A percentile compares a stretch with the other conserved stretches of the same genome.
Conservation (phyloP, 92 coral and sea anemone species). For the Isaurus tuberculatus region DNA sequence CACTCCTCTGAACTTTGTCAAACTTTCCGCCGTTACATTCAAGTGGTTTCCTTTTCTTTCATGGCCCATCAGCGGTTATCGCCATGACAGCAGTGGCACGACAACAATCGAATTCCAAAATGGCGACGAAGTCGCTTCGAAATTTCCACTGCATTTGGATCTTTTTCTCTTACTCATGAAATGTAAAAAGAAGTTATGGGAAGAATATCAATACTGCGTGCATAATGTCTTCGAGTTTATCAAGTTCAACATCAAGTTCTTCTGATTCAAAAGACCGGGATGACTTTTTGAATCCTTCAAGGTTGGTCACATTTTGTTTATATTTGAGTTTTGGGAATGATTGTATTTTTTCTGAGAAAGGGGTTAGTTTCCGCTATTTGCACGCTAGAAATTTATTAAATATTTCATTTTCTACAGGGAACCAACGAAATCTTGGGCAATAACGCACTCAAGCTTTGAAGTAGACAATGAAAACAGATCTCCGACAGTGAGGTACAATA, state of each 20-base stretch:
- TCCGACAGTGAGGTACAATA: constrained; percentile 29
- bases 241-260: constrained; percentile 75
- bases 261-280: constrained; percentile 70
- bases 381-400: background rate
- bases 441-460: constrained; percentile 85
- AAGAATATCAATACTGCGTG: constrained; percentile 14
- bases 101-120: constrained; percentile 88
- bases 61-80: constrained; percentile 60
- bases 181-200: background rate
- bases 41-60: too few relatives aligned
- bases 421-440: constrained; percentile 71
- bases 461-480: constrained; percentile 43
- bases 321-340: background rate
- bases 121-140: constrained; percentile 77
- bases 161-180: background rate
- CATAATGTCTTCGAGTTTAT: constrained; percentile 71
- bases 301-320: constrained; percentile 36
- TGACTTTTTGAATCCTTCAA: background rate
- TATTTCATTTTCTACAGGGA: constrained; percentile 50
- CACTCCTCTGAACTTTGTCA: too few relatives aligned
- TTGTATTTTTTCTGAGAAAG: background rate
- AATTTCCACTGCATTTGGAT: constrained; percentile 55
- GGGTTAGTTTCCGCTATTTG: background rate
- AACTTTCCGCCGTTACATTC: too few relatives aligned
- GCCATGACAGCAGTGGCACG: constrained; percentile 66